Percentiles rank a stretch among this genome's conserved stretches.
Conservation (phyloP, 2,797 vertebrate species). For the Nannoperca obscura region DNA sequence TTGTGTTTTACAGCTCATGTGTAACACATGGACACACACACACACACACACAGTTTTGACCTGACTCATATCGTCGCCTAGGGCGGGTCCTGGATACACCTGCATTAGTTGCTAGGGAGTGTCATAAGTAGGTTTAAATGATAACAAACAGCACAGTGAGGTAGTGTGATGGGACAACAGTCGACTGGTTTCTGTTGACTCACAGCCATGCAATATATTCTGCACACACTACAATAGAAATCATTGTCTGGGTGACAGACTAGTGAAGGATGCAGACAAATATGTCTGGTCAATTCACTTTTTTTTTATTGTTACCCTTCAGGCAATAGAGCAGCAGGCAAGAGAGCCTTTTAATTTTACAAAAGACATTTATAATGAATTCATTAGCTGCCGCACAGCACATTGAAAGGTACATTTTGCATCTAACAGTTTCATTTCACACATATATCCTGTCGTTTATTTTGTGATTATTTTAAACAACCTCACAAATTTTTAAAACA, state of each 20-base stretch:
- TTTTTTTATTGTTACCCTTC: background rate
- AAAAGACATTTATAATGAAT: background rate
- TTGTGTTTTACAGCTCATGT: slow-evolving; percentile 23
- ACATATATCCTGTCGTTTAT: background rate
- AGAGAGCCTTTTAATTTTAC: background rate
- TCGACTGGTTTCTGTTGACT: slow-evolving; percentile 72
- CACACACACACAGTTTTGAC: background rate
- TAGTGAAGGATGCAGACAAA: slow-evolving; percentile 7
- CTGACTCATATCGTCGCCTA: slow-evolving; percentile 44
- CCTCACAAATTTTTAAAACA: background rate
- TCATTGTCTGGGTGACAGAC: slow-evolving; percentile 12
- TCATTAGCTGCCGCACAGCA: background rate
- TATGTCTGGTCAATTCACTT: background rate
- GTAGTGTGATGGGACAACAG: slow-evolving; percentile 36
- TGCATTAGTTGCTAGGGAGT: slow-evolving; percentile 65
- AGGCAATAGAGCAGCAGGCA: background rate
- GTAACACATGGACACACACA: slow-evolving; percentile 31
- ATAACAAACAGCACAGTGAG: slow-evolving; percentile 60
- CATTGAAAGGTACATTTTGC: background rate
- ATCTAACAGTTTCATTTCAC: background rate
- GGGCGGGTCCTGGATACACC: slow-evolving; percentile 71
- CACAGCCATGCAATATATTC: slow-evolving; percentile 1
- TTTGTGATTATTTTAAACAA: background rate
- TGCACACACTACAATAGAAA: background rate
- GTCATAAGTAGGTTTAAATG: slow-evolving; percentile 56